Conservation (phyloP, 2,888 invertebrate species). For the Thecophora atra region DNA sequence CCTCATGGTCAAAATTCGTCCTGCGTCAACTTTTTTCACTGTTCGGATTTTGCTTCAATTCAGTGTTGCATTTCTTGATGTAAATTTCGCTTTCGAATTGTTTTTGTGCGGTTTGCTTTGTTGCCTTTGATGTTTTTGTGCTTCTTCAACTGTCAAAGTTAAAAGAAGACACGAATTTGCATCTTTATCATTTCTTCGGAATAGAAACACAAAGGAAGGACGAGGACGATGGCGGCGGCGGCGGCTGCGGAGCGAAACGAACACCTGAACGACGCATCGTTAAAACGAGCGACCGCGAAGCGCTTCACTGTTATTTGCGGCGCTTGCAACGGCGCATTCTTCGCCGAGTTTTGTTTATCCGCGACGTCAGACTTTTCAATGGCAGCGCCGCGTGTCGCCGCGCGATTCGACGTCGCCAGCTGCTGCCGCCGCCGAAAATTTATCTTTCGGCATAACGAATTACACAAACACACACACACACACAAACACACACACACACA, state of each 20-base stretch:
- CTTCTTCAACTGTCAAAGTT: constrained; percentile 6
- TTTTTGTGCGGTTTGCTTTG: not conserved
- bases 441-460: constrained; percentile 4
- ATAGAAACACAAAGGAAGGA: not conserved
- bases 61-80: no score
- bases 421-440: constrained; percentile 2
- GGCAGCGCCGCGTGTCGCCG: not conserved
- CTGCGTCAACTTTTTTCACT: not conserved
- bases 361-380: constrained; percentile 13
- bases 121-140: constrained; percentile 3
- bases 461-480: not conserved
- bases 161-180: constrained; percentile 28
- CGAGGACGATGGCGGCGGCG: not conserved
- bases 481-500: not conserved
- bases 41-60: not conserved
- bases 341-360: not conserved
- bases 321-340: not conserved
- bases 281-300: not conserved
- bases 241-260: not conserved
- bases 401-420: constrained; percentile 14
- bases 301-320: constrained; percentile 1
- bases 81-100: not conserved
- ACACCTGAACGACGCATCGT: not conserved
- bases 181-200: constrained; percentile 18
- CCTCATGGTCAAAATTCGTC: not conserved